Percentiles rank a stretch among this genome's conserved stretches.
Evolutionary conservation across 2,888 invertebrate species (phyloP).

Genomic region (Dynastes maya): DNA sequence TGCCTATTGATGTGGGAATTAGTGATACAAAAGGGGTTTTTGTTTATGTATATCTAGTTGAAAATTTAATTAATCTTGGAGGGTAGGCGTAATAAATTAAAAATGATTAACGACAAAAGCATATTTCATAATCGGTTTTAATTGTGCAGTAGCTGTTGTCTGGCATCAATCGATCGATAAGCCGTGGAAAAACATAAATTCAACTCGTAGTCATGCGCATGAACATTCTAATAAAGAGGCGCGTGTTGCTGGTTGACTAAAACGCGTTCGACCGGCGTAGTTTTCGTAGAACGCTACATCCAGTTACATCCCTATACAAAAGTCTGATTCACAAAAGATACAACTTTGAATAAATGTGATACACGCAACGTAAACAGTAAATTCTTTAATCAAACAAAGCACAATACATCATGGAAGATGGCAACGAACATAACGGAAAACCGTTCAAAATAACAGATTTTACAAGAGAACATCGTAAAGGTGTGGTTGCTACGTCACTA

Average conservation of each 20-base stretch:
- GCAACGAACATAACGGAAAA: slow-evolving; percentile 71
- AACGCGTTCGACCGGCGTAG: slow-evolving; percentile 46
- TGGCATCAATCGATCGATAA: slow-evolving; percentile 33
- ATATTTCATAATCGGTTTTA: slow-evolving; percentile 36
- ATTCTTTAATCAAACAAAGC: slow-evolving; percentile 47
- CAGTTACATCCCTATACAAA: background rate
- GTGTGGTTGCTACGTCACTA: slow-evolving; percentile 85
- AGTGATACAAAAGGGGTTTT: too few species aligned
- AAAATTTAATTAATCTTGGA: slow-evolving; percentile 18
- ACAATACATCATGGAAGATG: slow-evolving; percentile 72
- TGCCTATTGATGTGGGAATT: too few species aligned
- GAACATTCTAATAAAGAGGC: slow-evolving; percentile 47
- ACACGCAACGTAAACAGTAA: slow-evolving; percentile 33
- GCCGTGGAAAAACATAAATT: slow-evolving; percentile 13
- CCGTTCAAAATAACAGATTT: slow-evolving; percentile 88
- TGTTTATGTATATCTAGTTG: background rate
- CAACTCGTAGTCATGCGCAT: slow-evolving; percentile 51
- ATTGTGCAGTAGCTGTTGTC: slow-evolving; percentile 25
- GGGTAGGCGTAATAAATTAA: slow-evolving; percentile 6
- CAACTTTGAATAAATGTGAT: slow-evolving; percentile 32
- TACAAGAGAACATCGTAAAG: slow-evolving; percentile 85
- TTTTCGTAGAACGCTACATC: background rate
- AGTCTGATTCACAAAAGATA: background rate
- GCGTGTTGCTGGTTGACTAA: slow-evolving; percentile 49
- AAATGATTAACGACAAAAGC: slow-evolving; percentile 36